These are phyloP conservation scores for Cherax quadricarinatus DNA, from an alignment of 1,140 invertebrate species.

Conservation along the genomic window DNA sequence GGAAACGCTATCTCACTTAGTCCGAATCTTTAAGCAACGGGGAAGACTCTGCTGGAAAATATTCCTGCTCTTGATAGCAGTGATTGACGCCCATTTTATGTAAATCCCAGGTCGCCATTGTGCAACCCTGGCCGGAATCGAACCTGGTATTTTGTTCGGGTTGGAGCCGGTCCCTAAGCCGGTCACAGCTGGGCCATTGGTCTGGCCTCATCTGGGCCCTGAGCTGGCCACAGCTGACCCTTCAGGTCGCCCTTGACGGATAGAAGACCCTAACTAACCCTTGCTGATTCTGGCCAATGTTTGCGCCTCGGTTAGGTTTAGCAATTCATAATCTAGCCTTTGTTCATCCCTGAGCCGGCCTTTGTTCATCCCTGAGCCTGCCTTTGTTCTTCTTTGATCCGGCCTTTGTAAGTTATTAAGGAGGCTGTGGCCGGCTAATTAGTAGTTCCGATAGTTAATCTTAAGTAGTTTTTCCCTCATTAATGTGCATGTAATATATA, in stretches of 20 bases:
- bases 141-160: constrained; percentile 39
- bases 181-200: not conserved
- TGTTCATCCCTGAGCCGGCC: not conserved
- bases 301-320: no score
- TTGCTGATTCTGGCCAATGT: no score
- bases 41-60: constrained; percentile 19
- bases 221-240: not conserved
- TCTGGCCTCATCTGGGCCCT: not conserved
- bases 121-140: constrained; percentile 34
- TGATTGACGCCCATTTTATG: constrained; percentile 59
- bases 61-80: constrained; percentile 47
- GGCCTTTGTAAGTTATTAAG: not conserved
- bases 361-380: not conserved
- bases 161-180: not conserved
- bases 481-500: no score
- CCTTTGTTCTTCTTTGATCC: not conserved
- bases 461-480: no score
- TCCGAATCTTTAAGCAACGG: constrained; percentile 47
- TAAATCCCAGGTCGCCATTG: constrained; percentile 52
- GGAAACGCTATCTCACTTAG: constrained; percentile 16
- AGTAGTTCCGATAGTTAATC: no score
- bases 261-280: no score
- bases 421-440: not conserved
- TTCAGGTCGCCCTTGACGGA: not conserved
- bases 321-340: no score